phyloP scores from a whole-genome alignment of 2,888 invertebrate genomes.

The Schizotus pectinicornis region DNA sequence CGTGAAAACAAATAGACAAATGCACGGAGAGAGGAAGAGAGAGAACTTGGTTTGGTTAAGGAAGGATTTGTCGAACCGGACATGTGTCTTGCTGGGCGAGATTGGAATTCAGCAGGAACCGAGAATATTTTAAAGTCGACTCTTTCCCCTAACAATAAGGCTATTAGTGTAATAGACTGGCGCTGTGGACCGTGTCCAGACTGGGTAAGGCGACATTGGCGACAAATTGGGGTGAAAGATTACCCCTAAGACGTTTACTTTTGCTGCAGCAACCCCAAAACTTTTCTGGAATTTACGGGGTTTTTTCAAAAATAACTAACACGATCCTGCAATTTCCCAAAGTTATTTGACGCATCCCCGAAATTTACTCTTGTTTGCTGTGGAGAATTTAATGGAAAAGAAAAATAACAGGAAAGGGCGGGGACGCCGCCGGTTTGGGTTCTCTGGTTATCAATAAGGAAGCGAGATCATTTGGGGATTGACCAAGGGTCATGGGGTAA shows the following conservation, averaged over 20 bases:
- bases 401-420: too few species aligned
- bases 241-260: constrained; percentile 51
- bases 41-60: background rate
- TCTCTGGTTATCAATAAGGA: constrained; percentile 47
- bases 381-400: too few species aligned
- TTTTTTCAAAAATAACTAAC: background rate
- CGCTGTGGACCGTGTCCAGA: constrained; percentile 59
- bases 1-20: background rate
- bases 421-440: constrained; percentile 10
- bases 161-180: constrained; percentile 59
- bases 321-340: too few species aligned
- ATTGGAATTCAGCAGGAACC: constrained; percentile 44
- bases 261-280: constrained; percentile 39
- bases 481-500: constrained; percentile 51
- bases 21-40: background rate
- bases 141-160: constrained; percentile 54
- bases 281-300: constrained; percentile 1
- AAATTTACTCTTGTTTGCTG: too few species aligned
- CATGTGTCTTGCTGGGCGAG: constrained; percentile 27
- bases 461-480: constrained; percentile 50
- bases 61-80: constrained; percentile 10
- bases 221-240: constrained; percentile 60
- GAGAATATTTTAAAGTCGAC: constrained; percentile 55
- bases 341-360: too few species aligned
- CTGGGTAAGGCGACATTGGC: constrained; percentile 56